Evolutionary conservation across 2,797 vertebrate species (phyloP), one percentile per base, ranked within the genome.

Genomic region (Euphonia xanthogaster): DNA sequence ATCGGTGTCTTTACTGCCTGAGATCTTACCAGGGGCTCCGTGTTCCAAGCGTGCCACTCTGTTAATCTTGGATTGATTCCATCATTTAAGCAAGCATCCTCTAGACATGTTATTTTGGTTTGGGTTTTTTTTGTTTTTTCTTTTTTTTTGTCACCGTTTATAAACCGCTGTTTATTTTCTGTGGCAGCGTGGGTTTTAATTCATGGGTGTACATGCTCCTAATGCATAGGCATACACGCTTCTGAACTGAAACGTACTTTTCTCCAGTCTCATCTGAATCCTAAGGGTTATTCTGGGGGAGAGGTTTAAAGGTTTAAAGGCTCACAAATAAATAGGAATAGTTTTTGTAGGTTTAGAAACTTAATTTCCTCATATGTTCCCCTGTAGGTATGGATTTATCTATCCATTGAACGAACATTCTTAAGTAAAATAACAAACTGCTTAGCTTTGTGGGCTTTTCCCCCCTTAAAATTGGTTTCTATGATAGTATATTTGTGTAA

Each of bases 291-390:
- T 48, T 44, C 33, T 45, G 12, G 24, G 66, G 24, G 17, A 75
- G 51, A 42, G 37, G n/a, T 68, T 68, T 68, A 60, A 68, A 65
- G 45, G 39, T 71, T 86, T 72, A 58, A 73, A 75, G 35, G 39
- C 35, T 67, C 24, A n/a, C 60, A 71, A 76, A 85, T 77, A 93
- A 92, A 65, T 33, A 79, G 18, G 12, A 89, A 30, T 74, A 74
- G 40, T 84, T 93, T 55, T 53, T 8, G 3, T 63, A 28, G 60
- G 23, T 50, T 88, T 88, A 77, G 37, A 67, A 77, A 91, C 73
- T 75, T 40, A 7, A 45, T 76, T 78, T 90, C 11, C 25, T 71
- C 2, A 0, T 47, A 16, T 9, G 13, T 37, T 74, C 44, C 55
- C 1, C 1, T 61, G 14, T 13, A 30, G 35, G 11, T 42, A 24